Conservation (phyloP, 1,140 invertebrate species). For the Yoshiicerus persimilis region DNA sequence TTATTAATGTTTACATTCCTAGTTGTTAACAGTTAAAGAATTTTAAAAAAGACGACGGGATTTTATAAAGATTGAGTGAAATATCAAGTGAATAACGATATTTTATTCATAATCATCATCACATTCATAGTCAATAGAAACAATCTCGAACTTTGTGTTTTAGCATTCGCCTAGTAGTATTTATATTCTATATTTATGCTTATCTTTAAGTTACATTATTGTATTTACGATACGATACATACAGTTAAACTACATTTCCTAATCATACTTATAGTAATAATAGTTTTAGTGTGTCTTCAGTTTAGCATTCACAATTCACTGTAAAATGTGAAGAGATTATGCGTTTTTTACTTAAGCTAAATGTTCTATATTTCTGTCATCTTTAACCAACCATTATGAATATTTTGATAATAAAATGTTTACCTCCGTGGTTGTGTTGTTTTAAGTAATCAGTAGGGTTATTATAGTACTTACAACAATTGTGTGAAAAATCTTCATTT, state of each 20-base stretch:
- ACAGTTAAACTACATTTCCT: neutral
- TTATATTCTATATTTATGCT: neutral
- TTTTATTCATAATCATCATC: conserved; percentile 23
- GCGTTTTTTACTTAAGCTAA: neutral
- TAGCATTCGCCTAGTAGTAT: conserved; percentile 7
- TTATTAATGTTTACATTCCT: no score
- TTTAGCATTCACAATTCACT: neutral
- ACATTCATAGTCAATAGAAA: conserved; percentile 23
- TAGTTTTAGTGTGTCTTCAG: neutral
- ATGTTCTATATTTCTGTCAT: neutral
- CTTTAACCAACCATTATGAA: no score
- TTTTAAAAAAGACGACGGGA: neutral
- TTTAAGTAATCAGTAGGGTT: neutral
- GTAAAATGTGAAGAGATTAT: neutral
- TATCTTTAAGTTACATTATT: neutral
- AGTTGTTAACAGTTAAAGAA: no score
- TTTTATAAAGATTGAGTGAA: neutral
- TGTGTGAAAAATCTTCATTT: neutral
- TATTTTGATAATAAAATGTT: neutral
- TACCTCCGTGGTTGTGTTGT: neutral
- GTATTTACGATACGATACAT: no score
- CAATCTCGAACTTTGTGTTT: conserved; percentile 7
- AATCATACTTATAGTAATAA: neutral
- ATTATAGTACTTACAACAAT: neutral
- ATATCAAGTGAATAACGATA: conserved; percentile 9